These are phyloP conservation scores for Parus major DNA, from an alignment of 2,113 vertebrate species.

Conservation along the genomic window DNA sequence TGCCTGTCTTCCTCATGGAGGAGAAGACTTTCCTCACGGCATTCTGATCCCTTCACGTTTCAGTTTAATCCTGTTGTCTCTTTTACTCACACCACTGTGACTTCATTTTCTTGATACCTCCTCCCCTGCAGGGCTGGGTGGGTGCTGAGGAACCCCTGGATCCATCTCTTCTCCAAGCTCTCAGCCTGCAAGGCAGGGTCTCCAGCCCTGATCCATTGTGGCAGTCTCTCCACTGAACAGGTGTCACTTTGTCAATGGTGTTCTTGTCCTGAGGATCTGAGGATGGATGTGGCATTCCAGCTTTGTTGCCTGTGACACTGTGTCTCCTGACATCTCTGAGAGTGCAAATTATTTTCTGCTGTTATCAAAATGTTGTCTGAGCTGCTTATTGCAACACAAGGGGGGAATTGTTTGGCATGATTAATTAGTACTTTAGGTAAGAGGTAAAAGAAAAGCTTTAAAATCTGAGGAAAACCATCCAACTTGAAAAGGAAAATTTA, in stretches of 20 bases:
- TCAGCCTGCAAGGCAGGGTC: background rate
- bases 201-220: background rate
- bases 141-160: background rate
- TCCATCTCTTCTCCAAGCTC: background rate
- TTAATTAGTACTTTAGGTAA: background rate
- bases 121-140: background rate
- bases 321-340: background rate
- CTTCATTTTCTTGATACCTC: background rate
- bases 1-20: background rate
- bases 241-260: background rate
- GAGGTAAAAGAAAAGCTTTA: background rate
- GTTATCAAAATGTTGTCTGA: background rate
- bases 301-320: background rate
- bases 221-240: fast-evolving
- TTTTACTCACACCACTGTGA: background rate
- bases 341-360: background rate
- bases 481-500: background rate
- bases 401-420: fast-evolving
- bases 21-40: background rate
- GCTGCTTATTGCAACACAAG: background rate
- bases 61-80: background rate
- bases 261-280: background rate
- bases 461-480: background rate
- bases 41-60: background rate
- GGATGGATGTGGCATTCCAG: fast-evolving